Base-by-base conservation (phyloP, 2,113 vertebrate species). In the Bambusicola thoracicus region DNA sequence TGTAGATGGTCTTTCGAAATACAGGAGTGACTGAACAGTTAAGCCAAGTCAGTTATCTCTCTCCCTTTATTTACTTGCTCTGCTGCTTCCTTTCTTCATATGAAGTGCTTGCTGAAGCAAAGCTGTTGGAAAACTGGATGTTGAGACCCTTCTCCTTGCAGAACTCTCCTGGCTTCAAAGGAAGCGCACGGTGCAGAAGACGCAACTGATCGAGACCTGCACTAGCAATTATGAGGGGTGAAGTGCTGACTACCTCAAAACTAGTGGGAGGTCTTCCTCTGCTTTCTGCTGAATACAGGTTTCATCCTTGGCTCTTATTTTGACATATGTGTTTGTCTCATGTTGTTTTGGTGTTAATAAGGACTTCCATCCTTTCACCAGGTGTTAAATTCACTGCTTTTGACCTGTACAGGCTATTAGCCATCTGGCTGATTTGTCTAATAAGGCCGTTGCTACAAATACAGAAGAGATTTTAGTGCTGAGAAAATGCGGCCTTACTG, bases 21-120 rank as follows among this genome's bases (percentile, higher is more conserved):
- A 17, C 15, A 21, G 34, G 36, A 5, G 6, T 0, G 8, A 11
- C 0, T 0, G 32, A 90, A 32, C 11, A 30, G 55, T 74, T 83
- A 27, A 36, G 8, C 24, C 3, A 29, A n/a, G 55, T 79, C 27
- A 30, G 20, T 43, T n/a, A 56, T 41, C 25, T 70, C 29, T 32
- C 29, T 85, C 51, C 51, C 27, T 68, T 53, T 55, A 63, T 12
- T 77, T 41, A 30, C 36, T 89, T 22, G 20, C 1, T 10, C 41
- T 78, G 19, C 73, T 70, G 34, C 61, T 96, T 81, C 44, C 62
- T 24, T 74, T 41, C 46, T 12, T 56, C 43, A 11, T 9, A 5
- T 34, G 59, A 73, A 80, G 13, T 12, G 34, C 56, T 84, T n/a
- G 9, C 49, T 90, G 41, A 83, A 2, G 11, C 72, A 44, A 27